Percentiles rank a stretch among this genome's conserved stretches.
These are phyloP conservation scores for Sebastiscus tertius DNA, from an alignment of 2,797 vertebrate genomes.

Conservation along the genomic window DNA sequence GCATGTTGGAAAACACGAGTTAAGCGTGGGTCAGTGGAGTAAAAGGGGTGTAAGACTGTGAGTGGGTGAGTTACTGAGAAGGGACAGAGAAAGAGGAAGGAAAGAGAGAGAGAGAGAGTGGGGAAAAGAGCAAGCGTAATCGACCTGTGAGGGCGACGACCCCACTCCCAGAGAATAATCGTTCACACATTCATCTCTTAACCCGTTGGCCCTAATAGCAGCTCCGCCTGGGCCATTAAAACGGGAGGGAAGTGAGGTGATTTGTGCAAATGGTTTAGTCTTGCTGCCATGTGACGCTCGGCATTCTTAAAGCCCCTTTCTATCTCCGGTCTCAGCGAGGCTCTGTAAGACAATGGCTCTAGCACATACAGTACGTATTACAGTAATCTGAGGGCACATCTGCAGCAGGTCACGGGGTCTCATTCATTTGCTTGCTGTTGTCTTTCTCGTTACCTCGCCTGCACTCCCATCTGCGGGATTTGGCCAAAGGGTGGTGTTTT, in stretches of 20 bases:
- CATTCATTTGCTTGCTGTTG: constrained; percentile 41
- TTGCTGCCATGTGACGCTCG: constrained; percentile 49
- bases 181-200: constrained; percentile 81
- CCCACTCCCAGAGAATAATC: constrained; percentile 75
- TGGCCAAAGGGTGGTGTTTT: constrained; percentile 37
- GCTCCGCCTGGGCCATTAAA: constrained; percentile 74
- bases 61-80: background rate
- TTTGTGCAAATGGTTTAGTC: constrained; percentile 72
- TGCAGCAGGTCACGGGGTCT: constrained; percentile 71
- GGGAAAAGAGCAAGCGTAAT: constrained; percentile 13
- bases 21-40: constrained; percentile 36
- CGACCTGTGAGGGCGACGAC: constrained; percentile 62
- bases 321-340: constrained; percentile 28
- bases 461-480: constrained; percentile 65
- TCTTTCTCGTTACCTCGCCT: constrained; percentile 50
- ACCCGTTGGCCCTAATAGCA: constrained; percentile 69
- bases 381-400: constrained; percentile 78
- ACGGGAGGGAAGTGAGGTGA: constrained; percentile 57
- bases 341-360: constrained; percentile 67
- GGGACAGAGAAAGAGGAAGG: constrained; percentile 1
- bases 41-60: constrained; percentile 9
- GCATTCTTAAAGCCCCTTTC: constrained; percentile 65
- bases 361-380: constrained; percentile 67
- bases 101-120: background rate
- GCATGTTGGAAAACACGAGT: constrained; percentile 32